Evolutionary conservation across 2,888 invertebrate species (phyloP), one percentile per base, ranked within the genome.

Genomic region (Parnassius smintheus): DNA sequence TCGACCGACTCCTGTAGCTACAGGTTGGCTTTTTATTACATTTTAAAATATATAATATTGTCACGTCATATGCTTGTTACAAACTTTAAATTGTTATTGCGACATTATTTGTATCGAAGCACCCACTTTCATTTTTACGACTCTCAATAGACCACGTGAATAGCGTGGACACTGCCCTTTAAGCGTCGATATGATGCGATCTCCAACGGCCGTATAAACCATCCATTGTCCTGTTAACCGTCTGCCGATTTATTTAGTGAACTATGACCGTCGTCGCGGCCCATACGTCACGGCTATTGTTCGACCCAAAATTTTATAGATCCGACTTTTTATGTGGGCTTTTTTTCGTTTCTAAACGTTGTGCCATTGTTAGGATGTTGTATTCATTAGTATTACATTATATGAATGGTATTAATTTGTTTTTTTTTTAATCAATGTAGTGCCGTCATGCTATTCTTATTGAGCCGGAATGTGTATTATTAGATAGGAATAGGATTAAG

Each of bases 181-280:
- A 55, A 46, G 56, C 48, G 46, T 51, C 51, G 46, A 45, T 56
- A 62, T 59, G 56, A 63, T 56, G 59, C 50, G 70, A 65, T 69
- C 73, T 70, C 75, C 74, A 65, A 59, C 64, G 70, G 70, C 74
- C 72, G 68, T 67, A 67, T 68, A 74, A 72, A 65, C 65, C 65
- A 58, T 50, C 80, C 67, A 83, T 86, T 86, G 85, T 85, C 66
- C 73, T 70, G 70, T 66, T 80, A 81, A 83, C 81, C 78, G 81
- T 70, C 72, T 74, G 80, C 84, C 78, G 82, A 83, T 84, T 76
- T 78, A 78, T 77, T 75, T 75, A 75, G 72, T 59, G 59, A 63
- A 55, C 63, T 63, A 63, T 59, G 63, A 63, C 63, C 63, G 59
- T 44, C 46, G 13, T 50, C 25, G n/a, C 44, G 48, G 13, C 12